These are phyloP conservation scores for Lytechinus variegatus DNA, from an alignment of 35 echinoderm and acorn worm species.

Conservation along the genomic window DNA sequence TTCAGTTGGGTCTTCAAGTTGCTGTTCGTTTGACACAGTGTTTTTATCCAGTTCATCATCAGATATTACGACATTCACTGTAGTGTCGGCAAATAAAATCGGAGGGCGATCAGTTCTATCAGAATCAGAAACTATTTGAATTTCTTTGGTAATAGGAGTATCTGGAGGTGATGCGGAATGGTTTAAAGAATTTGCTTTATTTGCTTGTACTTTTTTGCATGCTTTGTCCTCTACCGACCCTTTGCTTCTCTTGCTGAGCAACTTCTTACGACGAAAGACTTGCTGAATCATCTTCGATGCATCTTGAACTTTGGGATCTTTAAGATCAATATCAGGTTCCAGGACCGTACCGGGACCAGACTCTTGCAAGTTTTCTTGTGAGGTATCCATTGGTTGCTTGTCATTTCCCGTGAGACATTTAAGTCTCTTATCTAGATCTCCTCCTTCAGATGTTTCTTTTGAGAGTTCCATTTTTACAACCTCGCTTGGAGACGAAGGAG, in stretches of 20 bases:
- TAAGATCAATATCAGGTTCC: neutral
- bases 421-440: neutral
- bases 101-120: neutral
- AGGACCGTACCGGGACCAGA: neutral
- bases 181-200: neutral
- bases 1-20: neutral
- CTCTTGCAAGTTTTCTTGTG: neutral
- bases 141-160: neutral
- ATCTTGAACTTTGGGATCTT: neutral
- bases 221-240: slow-evolving; percentile 15
- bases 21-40: neutral
- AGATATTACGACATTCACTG: neutral
- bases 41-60: neutral
- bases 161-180: neutral
- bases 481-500: neutral
- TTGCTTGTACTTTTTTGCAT: neutral
- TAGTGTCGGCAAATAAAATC: neutral
- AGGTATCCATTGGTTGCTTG: neutral
- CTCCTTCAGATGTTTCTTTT: neutral
- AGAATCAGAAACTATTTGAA: neutral
- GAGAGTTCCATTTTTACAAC: neutral
- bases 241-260: neutral
- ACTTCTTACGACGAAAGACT: slow-evolving; percentile 21
- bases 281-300: neutral
- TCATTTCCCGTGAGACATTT: neutral